phyloP scores from a whole-genome alignment of 2,888 invertebrate genomes.

The Polyommatus iphigenia region DNA sequence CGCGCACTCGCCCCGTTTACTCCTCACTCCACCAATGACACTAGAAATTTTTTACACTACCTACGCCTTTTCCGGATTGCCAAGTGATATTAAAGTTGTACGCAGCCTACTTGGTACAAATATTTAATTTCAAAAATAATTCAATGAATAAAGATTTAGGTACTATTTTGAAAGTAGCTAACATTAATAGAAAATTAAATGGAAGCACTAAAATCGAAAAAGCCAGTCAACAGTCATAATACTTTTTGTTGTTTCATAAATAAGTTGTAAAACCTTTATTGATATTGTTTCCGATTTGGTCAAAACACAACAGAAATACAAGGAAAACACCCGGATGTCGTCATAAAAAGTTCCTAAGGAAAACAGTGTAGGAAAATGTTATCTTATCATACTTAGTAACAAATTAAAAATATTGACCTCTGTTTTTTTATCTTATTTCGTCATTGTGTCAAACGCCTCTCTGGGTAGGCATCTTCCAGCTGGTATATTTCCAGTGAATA shows the following conservation, averaged over 20 bases:
- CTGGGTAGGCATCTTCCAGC: constrained; percentile 35
- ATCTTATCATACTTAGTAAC: constrained; percentile 22
- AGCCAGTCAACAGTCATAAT: neutral
- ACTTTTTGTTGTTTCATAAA: neutral
- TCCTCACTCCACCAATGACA: no score
- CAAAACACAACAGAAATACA: neutral
- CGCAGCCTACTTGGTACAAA: no score
- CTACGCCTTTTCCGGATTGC: neutral
- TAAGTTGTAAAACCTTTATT: constrained; percentile 15
- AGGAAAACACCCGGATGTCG: neutral
- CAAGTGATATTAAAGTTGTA: neutral
- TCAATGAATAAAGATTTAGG: no score
- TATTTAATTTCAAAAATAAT: no score
- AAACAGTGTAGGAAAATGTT: neutral
- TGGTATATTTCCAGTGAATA: neutral
- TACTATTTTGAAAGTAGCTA: no score
- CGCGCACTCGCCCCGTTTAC: no score
- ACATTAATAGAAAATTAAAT: neutral
- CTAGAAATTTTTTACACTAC: no score
- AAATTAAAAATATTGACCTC: neutral
- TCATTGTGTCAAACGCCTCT: constrained; percentile 20
- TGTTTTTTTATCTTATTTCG: neutral
- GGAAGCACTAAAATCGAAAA: neutral
- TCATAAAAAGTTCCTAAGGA: neutral
- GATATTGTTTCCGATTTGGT: neutral